A percentile compares a stretch with the other conserved stretches of the same genome.
Conservation (phyloP, 2,888 invertebrate species). For the Tortricodes alternella region DNA sequence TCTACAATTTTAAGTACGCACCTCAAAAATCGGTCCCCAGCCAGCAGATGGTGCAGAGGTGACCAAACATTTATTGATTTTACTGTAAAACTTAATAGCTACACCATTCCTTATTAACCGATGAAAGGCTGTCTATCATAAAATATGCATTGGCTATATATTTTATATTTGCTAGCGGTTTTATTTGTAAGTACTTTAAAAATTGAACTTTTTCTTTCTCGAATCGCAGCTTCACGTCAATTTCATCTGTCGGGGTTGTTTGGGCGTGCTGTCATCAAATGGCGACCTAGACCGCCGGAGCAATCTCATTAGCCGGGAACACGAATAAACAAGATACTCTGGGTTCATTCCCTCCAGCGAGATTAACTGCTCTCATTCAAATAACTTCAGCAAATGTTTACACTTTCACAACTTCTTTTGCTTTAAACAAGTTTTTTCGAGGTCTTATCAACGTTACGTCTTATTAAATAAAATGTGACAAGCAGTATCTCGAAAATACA, state of each 20-base stretch:
- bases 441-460: slow-evolving; percentile 13
- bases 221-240: neutral
- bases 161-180: too few species aligned
- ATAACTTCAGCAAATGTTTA: slow-evolving; percentile 36
- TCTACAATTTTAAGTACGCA: too few species aligned
- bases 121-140: too few species aligned
- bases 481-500: too few species aligned
- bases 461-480: slow-evolving; percentile 3
- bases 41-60: too few species aligned
- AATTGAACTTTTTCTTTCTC: neutral
- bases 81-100: too few species aligned
- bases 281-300: slow-evolving; percentile 37
- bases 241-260: slow-evolving; percentile 28
- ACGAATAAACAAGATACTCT: slow-evolving; percentile 51
- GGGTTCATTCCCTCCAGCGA: slow-evolving; percentile 7
- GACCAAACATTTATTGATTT: too few species aligned
- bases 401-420: slow-evolving; percentile 33
- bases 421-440: slow-evolving; percentile 14
- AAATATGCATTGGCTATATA: too few species aligned
- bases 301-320: slow-evolving; percentile 52
- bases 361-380: slow-evolving; percentile 32
- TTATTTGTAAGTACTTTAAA: too few species aligned
- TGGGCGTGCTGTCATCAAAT: slow-evolving; percentile 21
- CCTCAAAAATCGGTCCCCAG: too few species aligned
- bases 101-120: too few species aligned